Evolutionary conservation across 2,797 vertebrate species (phyloP), one percentile per base, ranked within the genome.

Genomic region (Cryptoblepharus egeriae): DNA sequence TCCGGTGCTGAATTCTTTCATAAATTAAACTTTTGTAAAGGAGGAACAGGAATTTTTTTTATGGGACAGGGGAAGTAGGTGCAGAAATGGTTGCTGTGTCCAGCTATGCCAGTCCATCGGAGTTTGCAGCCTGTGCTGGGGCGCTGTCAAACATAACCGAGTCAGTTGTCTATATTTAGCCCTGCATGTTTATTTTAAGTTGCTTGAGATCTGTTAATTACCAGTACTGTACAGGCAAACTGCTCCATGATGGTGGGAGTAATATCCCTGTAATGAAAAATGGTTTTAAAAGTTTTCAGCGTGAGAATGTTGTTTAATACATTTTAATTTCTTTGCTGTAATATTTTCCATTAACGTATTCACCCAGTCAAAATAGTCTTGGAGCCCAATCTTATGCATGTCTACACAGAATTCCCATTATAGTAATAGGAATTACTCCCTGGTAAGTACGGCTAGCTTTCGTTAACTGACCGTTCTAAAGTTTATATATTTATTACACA

Each of bases 151-250:
- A 57, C 24, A 20, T 30, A 61, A 69, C 10, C 30, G 24, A 45
- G 65, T 39, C 32, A 76, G 32, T 39, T n/a, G 10, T 52, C 74
- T 82, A 82, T 82, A 37, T 77, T 82, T 82, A 82, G 75, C 65
- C 61, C 73, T 37, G 20, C 42, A 49, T 81, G 58, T 82, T 82
- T 77, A 82, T 82, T 70, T 77, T 77, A 77, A 70, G 65, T 35
- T 75, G 65, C 30, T 11, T 63, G 52, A 63, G 65, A 39, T 70
- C 3, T 37, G 64, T 60, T 68, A 67, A 24, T 57, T 68, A 26
- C 16, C 35, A 81, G 64, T 55, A 45, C 13, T 32, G 45, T 81
- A 82, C 45, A 60, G 37, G 22, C 39, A 32, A 39, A 28, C n/a
- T 2, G n/a, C 30, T 22, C 42, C 49, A 2, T n/a, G 42, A 37